phyloP scores from a whole-genome alignment of 2,113 vertebrate species.

The Callaeas wilsoni region DNA sequence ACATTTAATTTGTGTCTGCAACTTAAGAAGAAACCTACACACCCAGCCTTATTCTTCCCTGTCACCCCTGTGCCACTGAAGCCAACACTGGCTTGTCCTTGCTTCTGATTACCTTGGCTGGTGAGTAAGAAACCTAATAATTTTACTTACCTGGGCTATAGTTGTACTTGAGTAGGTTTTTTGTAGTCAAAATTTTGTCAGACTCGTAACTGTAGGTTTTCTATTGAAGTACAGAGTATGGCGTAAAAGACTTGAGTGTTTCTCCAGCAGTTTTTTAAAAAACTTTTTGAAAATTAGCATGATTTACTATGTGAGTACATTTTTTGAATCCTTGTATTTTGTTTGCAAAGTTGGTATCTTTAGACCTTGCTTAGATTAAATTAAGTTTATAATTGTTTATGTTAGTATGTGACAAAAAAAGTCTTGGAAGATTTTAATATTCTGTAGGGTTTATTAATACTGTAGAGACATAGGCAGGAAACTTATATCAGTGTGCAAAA shows the following conservation, averaged over 20 bases:
- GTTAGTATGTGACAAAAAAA: background rate
- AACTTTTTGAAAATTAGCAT: background rate
- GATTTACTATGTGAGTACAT: background rate
- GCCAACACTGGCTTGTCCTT: background rate
- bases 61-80: background rate
- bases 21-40: background rate
- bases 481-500: background rate
- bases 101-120: background rate
- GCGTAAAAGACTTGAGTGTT: background rate
- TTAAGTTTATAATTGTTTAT: background rate
- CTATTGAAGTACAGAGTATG: accelerated
- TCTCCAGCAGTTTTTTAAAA: background rate
- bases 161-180: background rate
- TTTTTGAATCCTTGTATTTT: background rate
- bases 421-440: background rate
- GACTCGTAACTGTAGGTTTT: background rate
- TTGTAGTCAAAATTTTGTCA: background rate
- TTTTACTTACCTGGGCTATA: background rate
- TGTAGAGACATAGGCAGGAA: background rate
- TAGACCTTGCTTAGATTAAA: background rate
- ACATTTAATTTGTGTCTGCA: background rate
- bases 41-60: background rate
- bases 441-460: background rate
- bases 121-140: background rate
- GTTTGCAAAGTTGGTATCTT: background rate